Evolutionary conservation across 2,888 invertebrate genomes (phyloP), one percentile per base, ranked within the genome.

Genomic region (Fragum sueziense): DNA sequence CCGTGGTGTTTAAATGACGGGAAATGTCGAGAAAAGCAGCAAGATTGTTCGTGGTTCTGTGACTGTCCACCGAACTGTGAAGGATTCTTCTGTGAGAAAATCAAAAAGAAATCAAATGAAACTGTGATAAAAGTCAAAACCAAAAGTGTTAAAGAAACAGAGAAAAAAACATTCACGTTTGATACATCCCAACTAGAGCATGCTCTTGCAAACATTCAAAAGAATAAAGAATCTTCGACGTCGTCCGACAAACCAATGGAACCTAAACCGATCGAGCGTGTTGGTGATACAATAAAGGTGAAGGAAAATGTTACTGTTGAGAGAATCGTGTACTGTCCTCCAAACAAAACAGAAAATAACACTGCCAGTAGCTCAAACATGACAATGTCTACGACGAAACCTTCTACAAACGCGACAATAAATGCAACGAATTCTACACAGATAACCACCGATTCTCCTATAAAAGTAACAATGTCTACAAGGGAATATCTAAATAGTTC

Each of bases 21-120:
- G 6, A 79, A 79, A 65, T 84, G 84, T 76, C 47, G 79, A 37
- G 79, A 82, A 52, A 77, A 68, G 41, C 67, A 69, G 1, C n/a
- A 27, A 1, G 81, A 81, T 34, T 84, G 84, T 57, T 71, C 77
- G 20, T 84, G 84, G 84, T 84, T 80, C 54, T 84, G 84, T 51
- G 81, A 84, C 59, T 84, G 84, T 68, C 84, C 84, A 7, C 72
- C 34, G 17, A 82, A 84, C 51, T 84, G 84, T 75, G 76, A 75
- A 33, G 84, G 84, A 37, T 62, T 79, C 20, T 84, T 84, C 62
- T 84, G 84, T 69, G 84, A 84, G 61, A 79, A 73, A n/a, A 74
- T 81, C 17, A 6, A 76, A 14, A 25, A 37, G n/a, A 61, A 33
- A 11, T 14, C 33, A 17, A 31, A 31, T 33, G 27, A 14, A 17